Evolutionary conservation across 1,140 invertebrate genomes (phyloP), one percentile per base, ranked within the genome.

Genomic region (Drosophila albomicans): DNA sequence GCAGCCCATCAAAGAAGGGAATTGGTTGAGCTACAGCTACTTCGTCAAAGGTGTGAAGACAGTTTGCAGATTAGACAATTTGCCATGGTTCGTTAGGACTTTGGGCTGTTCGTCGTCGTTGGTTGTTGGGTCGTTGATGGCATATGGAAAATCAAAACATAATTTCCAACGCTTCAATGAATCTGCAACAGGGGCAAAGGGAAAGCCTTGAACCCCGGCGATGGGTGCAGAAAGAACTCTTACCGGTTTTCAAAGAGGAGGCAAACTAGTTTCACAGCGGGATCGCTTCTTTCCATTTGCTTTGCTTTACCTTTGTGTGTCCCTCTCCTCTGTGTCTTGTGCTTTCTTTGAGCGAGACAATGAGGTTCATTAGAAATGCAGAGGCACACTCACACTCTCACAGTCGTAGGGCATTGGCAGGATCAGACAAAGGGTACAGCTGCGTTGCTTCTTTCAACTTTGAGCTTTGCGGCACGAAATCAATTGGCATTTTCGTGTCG

Each of bases 81-180:
- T 81, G 80, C 52, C 56, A 81, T 84, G 84, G 80, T 88, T 88
- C 85, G 80, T 89, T 88, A 78, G 67, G 57, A 84, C 73, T 68
- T 74, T 54, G 49, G 63, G 32, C 68, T 2, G 35, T 38, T 38
- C 35, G 35, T 32, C 30, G 30, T 32, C 30, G 30, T 32, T 32
- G 30, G 7, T 32, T 32, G 35, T 41, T 28, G n/a, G 54, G 8
- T 30, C 28, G 20, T 38, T 15, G 15, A 45, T 58, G 73, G 65
- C 66, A 81, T 78, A 84, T 69, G 78, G 72, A 77, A 81, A 84
- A 88, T 88, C 84, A 88, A 88, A 88, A 88, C 85, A 88, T 81
- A 70, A 89, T 89, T 81, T 80, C 61, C 30, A 81, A 86, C 73
- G 82, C 82, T 73, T 87, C 58, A 72, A 71, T 82, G 81, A 64